Base-by-base conservation (phyloP, 2,888 invertebrate genomes). In the Camptogramma bilineatum region DNA sequence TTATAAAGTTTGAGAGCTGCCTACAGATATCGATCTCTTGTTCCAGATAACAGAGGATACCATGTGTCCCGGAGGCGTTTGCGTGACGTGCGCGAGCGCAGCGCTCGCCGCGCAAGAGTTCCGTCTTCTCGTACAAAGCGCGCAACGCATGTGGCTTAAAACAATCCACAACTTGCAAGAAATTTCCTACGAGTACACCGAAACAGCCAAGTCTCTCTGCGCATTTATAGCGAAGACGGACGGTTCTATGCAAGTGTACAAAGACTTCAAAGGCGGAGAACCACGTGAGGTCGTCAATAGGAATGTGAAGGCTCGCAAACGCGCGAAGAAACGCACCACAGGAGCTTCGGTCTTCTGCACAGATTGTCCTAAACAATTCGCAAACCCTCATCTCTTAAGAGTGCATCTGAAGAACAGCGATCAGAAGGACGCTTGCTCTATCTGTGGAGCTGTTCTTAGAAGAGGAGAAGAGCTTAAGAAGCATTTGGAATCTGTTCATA, bases 331-430 rank as follows among this genome's bases (percentile, higher is more conserved):
- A 44, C 44, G 16, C 17, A 7, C 4, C 42, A 4, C 16, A 5
- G 90, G 90, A 0, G 85, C 87, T 0, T 59, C 77, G 0, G 87
- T 84, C 66, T 60, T 57, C 0, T 93, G 92, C 60, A 79, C 80
- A 0, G 91, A 92, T 24, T 93, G 92, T 53, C 84, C 83, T 0
- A 91, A 91, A 63, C 62, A 69, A 0, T 93, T 90, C 63, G 44
- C 75, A 0, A 88, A 84, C 44, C 90, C 92, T 0, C 84, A 85
- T 42, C 85, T 83, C 51, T 61, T 93, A 7, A 85, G 83, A 52
- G 62, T 81, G 57, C 92, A 93, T 70, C 73, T 91, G 16, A 82
- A 81, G 42, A 92, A 92, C 69, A 90, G 89, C 65, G 90, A 89
- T 0, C 84, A 86, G 44, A 90, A 88, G 44, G 90, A 91, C 42